Conservation (phyloP, 2,113 vertebrate genomes). For the Heterotis niloticus region DNA sequence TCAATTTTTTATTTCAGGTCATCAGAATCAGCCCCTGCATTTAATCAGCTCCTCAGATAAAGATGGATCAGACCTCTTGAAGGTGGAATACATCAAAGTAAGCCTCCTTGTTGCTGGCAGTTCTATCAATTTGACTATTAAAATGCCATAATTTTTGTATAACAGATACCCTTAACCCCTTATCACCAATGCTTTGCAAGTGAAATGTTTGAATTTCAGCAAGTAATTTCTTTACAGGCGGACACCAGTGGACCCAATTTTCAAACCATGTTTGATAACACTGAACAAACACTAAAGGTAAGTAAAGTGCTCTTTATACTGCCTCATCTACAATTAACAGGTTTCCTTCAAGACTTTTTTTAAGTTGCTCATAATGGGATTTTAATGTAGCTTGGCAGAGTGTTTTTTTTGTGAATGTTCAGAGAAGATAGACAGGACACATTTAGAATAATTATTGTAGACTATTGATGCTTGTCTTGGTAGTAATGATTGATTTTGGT, state of each 20-base stretch:
- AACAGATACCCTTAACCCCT: not conserved
- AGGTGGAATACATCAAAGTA: conserved; percentile 89
- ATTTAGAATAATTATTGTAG: no score
- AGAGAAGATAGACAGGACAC: no score
- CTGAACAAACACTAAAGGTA: conserved; percentile 88
- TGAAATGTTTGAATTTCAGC: conserved; percentile 13
- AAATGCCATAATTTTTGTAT: not conserved
- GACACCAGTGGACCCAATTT: conserved; percentile 80
- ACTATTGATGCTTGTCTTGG: no score
- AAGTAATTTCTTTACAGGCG: conserved; percentile 63
- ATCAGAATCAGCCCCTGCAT: conserved; percentile 68
- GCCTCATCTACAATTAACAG: no score
- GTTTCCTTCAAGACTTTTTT: no score
- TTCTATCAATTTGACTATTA: not conserved
- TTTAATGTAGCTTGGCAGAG: no score
- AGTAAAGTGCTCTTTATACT: conserved; percentile 28
- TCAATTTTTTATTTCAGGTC: conserved; percentile 57
- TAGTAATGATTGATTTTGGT: no score
- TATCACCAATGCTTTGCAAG: not conserved
- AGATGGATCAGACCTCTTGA: conserved; percentile 78
- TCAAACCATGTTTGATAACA: conserved; percentile 76
- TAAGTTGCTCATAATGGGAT: no score
- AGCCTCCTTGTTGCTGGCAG: conserved; percentile 1
- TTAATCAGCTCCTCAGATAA: conserved; percentile 84
- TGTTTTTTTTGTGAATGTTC: no score